Evolutionary conservation across 2,888 invertebrate genomes (phyloP), one percentile per base, ranked within the genome.

Genomic region (Ectemnius continuus): DNA sequence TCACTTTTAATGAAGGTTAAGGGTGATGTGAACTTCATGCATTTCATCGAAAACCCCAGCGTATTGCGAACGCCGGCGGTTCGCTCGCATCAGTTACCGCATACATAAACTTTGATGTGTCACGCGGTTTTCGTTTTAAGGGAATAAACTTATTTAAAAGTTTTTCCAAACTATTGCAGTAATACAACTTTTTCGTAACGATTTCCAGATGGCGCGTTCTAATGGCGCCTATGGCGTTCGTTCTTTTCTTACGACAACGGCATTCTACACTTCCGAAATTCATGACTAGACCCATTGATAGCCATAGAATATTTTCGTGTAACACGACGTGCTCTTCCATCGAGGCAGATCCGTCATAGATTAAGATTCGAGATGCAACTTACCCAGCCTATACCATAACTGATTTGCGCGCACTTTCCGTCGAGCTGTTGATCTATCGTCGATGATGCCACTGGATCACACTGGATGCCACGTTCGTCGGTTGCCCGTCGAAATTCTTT

Each of bases 141-240:
- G 70, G 66, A 79, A 70, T 77, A 84, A 78, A 77, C 78, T 82
- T 82, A 80, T 82, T 83, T 80, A 79, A 81, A 81, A 81, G 81
- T 82, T 82, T 85, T 83, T 84, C 82, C 78, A 83, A 83, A 82
- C 80, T 81, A 76, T 82, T 66, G 73, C 78, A 36, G 36, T 81
- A 78, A 81, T 70, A 76, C 79, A 75, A 84, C 84, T 84, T 84
- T 83, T 81, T 84, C 59, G 57, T 72, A 67, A 78, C 75, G 73
- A 73, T 83, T 80, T 86, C 88, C 85, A 88, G 88, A 88, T 88
- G 88, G 88, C 88, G 88, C 83, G 69, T 81, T 66, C 68, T 72
- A 87, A 87, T 87, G 85, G 85, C 86, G 84, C 83, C 81, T 67
- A 69, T 71, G 71, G 70, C 77, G 73, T 82, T 82, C 81, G 67